Base-by-base conservation (phyloP, 2,888 invertebrate genomes). In the Hofmannophila pseudospretella region DNA sequence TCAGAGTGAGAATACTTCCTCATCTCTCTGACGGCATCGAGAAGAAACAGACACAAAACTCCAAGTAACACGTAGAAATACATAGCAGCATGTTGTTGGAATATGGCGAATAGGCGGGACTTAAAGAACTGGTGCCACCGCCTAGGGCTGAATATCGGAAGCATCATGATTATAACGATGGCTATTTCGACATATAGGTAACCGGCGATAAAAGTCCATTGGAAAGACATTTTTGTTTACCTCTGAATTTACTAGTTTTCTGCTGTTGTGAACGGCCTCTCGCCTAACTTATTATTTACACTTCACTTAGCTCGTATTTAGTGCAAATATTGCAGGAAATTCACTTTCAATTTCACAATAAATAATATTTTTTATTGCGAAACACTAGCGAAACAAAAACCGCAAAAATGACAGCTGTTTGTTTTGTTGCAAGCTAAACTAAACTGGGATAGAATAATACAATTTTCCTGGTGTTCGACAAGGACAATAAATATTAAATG, bases 61-160 rank as follows among this genome's bases (percentile, higher is more conserved):
- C 89, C 74, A 11, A 85, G 64, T 27, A 84, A 47, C 2, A 91
- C 88, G 42, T 91, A 88, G 48, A 94, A 94, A 62, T 94, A 94
- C 16, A 90, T 69, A 8, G 90, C 88, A 0, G 93, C 88, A 56
- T 91, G 90, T 28, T 88, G 77, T 41, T 90, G 88, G 34, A 95
- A 67, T 49, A 88, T 87, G 32, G 88, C 79, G 32, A 93, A 81
- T 36, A 94, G 80, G 12, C 91, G 81, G 0, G 94, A 94, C 47
- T 90, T 91, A 79, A 96, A 94, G 36, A 96, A 75, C 52, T 84
- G 89, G 54, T 93, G 89, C 94, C 95, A 96, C 84, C 91, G 89
- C 50, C 88, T 84, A 2, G 94, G 91, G 33, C 93, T 93, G 49
- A 93, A 91, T 64, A 94, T 87, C 7, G 87, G 94, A 39, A 94